Base-by-base conservation (phyloP, 2,797 vertebrate species). In the Notolabrus celidotus region DNA sequence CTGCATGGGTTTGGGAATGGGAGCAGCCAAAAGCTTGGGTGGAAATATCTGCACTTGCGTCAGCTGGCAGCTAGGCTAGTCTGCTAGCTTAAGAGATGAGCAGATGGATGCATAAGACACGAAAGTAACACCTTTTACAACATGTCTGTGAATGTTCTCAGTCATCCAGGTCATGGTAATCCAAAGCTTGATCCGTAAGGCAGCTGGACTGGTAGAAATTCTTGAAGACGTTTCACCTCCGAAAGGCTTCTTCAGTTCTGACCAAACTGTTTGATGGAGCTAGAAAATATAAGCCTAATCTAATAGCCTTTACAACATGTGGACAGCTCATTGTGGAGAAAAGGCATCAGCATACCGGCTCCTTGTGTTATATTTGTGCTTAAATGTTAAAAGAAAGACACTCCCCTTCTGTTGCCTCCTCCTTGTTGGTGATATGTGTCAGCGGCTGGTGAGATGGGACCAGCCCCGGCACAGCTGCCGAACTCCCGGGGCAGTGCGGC, bases 1-100 rank as follows among this genome's bases (percentile, higher is more conserved):
- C 59, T 75, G 77, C 68, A 72, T 79, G 85, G 57, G 23, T 68
- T 74, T 77, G 70, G 73, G 86, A 85, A 74, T 71, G 79, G 64
- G 74, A 89, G 78, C 79, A 89, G 83, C 80, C 82, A 50, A 42
- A 86, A 36, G 41, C 68, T 76, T 36, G 86, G 84, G 71, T 92
- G 89, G 79, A 92, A 90, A 92, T 89, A 88, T 90, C 90, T 90
- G 87, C 92, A 92, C 91, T 92, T 87, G 89, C 90, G 91, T 92
- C 92, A 92, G 90, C 88, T 91, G 88, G 86, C 88, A 22, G 68
- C 62, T 71, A 75, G 20, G 72, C 74, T 82, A 79, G n/a, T 7
- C 3, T 2, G 62, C 65, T 62, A 74, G 63, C 73, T 58, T 39
- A 57, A 42, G 53, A 34, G 58, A 52, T 27, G 50, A 46, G 47